Percentiles rank a stretch among this genome's conserved stretches.
phyloP scores from a whole-genome alignment of 2,888 invertebrate genomes.

The Phrixothrix hirtus region DNA sequence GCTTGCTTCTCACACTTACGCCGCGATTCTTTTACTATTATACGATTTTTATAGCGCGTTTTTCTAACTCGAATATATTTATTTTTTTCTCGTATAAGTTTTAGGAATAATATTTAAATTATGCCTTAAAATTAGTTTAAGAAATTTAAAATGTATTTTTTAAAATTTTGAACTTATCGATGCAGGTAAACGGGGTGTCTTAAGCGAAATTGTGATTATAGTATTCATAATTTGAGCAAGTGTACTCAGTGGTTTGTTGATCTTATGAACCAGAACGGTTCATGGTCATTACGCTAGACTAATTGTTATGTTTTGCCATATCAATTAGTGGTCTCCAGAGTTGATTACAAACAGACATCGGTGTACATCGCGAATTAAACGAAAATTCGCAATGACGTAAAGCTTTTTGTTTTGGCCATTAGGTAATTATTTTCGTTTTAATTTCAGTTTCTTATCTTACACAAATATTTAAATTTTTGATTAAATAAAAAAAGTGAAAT shows the following conservation, averaged over 20 bases:
- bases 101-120: background rate
- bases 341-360: slow-evolving; percentile 24
- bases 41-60: slow-evolving; percentile 19
- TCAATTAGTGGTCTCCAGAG: slow-evolving; percentile 34
- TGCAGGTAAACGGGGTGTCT: slow-evolving; percentile 10
- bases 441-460: background rate
- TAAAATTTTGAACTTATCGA: background rate
- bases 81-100: too few relatives aligned
- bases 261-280: slow-evolving; percentile 24
- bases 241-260: slow-evolving; percentile 16
- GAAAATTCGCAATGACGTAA: slow-evolving; percentile 15
- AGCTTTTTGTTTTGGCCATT: slow-evolving; percentile 5
- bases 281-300: slow-evolving; percentile 34
- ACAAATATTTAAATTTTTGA: background rate
- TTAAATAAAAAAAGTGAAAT: background rate
- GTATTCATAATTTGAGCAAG: slow-evolving; percentile 6
- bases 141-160: slow-evolving; percentile 1
- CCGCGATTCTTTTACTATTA: slow-evolving; percentile 20
- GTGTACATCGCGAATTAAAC: slow-evolving; percentile 13
- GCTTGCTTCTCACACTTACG: slow-evolving; percentile 21
- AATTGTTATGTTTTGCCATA: slow-evolving; percentile 37
- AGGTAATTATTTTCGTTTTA: slow-evolving; percentile 2
- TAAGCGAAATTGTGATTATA: slow-evolving; percentile 22
- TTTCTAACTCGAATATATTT: slow-evolving; percentile 8
- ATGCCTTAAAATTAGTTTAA: background rate